Percentiles rank a stretch among this genome's conserved stretches.
Conservation (phyloP, 2,113 vertebrate species). For the Ginglymostoma cirratum region DNA sequence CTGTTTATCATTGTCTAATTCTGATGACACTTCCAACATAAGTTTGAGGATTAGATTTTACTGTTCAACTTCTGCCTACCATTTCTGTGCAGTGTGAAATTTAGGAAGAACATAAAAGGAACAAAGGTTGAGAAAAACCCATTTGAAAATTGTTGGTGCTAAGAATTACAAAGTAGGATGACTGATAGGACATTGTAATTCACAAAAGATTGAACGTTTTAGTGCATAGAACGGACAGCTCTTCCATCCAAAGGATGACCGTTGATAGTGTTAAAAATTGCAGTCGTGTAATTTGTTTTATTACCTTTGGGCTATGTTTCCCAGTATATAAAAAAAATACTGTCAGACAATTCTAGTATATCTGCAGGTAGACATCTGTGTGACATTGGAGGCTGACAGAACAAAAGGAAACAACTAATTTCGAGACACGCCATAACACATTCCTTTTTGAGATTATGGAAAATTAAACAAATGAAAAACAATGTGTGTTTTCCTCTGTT, state of each 20-base stretch:
- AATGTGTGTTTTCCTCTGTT: not conserved
- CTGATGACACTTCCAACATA: not conserved
- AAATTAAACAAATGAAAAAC: not conserved
- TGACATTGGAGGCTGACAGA: not conserved
- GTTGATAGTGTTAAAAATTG: slow-evolving; percentile 20
- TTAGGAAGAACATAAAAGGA: not conserved
- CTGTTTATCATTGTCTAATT: slow-evolving; percentile 3
- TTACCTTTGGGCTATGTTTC: slow-evolving; percentile 2
- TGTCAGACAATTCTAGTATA: slow-evolving; percentile 5
- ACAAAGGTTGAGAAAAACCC: not conserved
- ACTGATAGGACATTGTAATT: slow-evolving; percentile 31
- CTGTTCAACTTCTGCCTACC: not conserved
- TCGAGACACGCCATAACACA: not conserved
- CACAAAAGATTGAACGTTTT: slow-evolving; percentile 24
- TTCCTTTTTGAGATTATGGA: not conserved
- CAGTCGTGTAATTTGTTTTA: slow-evolving; percentile 3
- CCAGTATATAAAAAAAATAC: not conserved
- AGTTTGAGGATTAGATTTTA: not conserved
- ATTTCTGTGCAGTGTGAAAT: not conserved
- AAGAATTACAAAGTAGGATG: not conserved
- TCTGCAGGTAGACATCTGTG: not conserved
- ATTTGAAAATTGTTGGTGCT: slow-evolving; percentile 23
- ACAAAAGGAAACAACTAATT: not conserved
- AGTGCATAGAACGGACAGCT: slow-evolving; percentile 21
- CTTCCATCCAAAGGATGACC: not conserved